Evolutionary conservation across 2,888 invertebrate genomes (phyloP).

Genomic region (Euphydryas editha): DNA sequence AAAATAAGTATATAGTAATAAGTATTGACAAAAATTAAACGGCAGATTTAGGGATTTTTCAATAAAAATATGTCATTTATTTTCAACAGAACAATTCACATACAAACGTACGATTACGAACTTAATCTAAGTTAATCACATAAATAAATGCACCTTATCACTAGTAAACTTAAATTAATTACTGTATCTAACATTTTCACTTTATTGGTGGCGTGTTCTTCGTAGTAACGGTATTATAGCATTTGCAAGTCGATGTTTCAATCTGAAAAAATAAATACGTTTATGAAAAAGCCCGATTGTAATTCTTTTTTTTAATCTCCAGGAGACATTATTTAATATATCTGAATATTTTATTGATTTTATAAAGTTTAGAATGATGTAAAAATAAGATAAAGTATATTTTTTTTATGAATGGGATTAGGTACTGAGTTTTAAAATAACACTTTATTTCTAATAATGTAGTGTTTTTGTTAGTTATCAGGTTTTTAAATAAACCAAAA

Average conservation of each 20-base stretch:
- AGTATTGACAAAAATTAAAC: slow-evolving; percentile 24
- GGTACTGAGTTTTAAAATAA: too few relatives aligned
- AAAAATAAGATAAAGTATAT: too few relatives aligned
- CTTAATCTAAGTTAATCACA: slow-evolving; percentile 50
- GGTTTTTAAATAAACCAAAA: not conserved
- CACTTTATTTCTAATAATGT: too few relatives aligned
- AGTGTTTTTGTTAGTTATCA: too few relatives aligned
- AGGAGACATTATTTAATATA: too few relatives aligned
- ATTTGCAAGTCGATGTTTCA: slow-evolving; percentile 78
- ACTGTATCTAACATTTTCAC: slow-evolving; percentile 11
- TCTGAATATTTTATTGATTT: too few relatives aligned
- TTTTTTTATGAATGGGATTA: too few relatives aligned
- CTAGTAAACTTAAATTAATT: slow-evolving; percentile 36
- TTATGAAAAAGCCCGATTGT: too few relatives aligned
- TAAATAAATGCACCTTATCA: slow-evolving; percentile 74
- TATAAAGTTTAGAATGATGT: too few relatives aligned
- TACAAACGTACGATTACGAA: slow-evolving; percentile 50
- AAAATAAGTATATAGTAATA: not conserved
- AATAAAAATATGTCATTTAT: slow-evolving; percentile 79
- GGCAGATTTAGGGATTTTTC: slow-evolving; percentile 69
- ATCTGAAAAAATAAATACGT: slow-evolving; percentile 62
- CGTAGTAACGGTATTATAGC: slow-evolving; percentile 80
- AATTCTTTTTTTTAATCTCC: too few relatives aligned
- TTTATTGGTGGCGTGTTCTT: slow-evolving; percentile 65
- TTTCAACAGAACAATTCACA: slow-evolving; percentile 78